Evolutionary conservation across 2,888 invertebrate species (phyloP).

Genomic region (Pogonocherus hispidulus): DNA sequence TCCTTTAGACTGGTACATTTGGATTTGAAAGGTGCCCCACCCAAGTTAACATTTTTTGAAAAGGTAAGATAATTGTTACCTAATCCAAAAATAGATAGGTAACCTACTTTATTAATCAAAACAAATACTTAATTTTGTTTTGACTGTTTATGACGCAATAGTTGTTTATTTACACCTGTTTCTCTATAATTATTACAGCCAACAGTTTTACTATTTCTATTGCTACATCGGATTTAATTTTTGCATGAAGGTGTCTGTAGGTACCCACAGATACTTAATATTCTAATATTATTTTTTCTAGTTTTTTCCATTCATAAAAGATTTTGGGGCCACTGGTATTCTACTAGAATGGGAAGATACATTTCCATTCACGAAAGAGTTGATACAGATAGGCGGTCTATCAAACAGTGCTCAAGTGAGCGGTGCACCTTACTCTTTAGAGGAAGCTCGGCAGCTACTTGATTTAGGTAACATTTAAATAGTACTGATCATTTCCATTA

Average conservation of each 20-base stretch:
- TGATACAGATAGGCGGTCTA: constrained; percentile 74
- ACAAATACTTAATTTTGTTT: constrained; percentile 42
- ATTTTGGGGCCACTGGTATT: constrained; percentile 85
- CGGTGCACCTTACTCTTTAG: constrained; percentile 76
- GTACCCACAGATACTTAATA: too few relatives aligned
- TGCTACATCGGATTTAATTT: too few relatives aligned
- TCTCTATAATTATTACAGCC: too few relatives aligned
- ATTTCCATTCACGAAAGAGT: constrained; percentile 81
- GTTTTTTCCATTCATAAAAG: constrained; percentile 75
- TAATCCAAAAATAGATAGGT: neutral
- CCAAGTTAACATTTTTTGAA: constrained; percentile 74
- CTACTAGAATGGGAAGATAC: constrained; percentile 92
- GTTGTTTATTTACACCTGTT: neutral
- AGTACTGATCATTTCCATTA: neutral
- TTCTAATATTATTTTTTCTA: constrained; percentile 57
- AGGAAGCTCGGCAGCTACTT: constrained; percentile 78
- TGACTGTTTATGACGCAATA: constrained; percentile 24
- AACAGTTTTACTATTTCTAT: too few relatives aligned
- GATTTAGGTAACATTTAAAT: constrained; percentile 70
- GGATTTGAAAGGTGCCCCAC: constrained; percentile 83
- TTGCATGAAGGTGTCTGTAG: too few relatives aligned
- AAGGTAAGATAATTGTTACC: constrained; percentile 64
- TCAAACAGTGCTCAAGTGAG: constrained; percentile 69
- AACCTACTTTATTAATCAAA: constrained; percentile 67
- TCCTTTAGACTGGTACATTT: constrained; percentile 74